A percentile compares a stretch with the other conserved stretches of the same genome.
phyloP scores from a whole-genome alignment of 2,113 vertebrate species.

The Larimichthys crocea region DNA sequence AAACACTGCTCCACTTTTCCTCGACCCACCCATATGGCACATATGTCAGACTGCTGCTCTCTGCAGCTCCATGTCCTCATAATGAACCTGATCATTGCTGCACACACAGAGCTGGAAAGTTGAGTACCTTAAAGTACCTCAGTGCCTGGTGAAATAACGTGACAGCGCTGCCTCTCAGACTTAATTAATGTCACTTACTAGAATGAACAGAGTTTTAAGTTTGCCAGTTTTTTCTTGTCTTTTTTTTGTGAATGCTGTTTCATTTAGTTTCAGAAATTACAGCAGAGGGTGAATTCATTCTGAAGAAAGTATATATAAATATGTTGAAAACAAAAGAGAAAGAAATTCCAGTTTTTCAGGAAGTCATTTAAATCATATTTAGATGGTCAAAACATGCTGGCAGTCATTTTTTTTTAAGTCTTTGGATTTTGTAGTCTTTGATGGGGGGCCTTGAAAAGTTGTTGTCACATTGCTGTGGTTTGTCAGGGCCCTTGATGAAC shows the following conservation, averaged over 20 bases:
- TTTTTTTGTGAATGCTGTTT: neutral
- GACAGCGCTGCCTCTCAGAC: neutral
- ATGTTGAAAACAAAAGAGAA: no score
- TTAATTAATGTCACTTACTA: neutral
- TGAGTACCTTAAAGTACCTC: conserved; percentile 5
- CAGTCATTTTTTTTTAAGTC: neutral
- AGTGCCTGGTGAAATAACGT: neutral
- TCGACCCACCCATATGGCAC: conserved; percentile 67
- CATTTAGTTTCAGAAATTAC: neutral
- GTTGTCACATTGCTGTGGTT: no score
- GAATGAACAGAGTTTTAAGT: neutral
- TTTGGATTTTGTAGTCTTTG: no score
- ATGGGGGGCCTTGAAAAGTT: no score
- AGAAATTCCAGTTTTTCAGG: no score
- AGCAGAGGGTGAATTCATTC: no score
- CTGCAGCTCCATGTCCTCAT: conserved; percentile 57
- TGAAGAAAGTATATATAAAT: no score
- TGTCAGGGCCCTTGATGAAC: no score
- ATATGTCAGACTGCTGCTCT: conserved; percentile 61
- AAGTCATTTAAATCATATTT: no score
- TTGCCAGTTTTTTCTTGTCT: neutral
- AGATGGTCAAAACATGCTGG: neutral
- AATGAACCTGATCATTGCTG: conserved; percentile 51
- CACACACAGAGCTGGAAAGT: conserved; percentile 15
- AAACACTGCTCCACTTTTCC: conserved; percentile 73